Conservation (phyloP, 1,140 invertebrate species). For the Lerema accius region DNA sequence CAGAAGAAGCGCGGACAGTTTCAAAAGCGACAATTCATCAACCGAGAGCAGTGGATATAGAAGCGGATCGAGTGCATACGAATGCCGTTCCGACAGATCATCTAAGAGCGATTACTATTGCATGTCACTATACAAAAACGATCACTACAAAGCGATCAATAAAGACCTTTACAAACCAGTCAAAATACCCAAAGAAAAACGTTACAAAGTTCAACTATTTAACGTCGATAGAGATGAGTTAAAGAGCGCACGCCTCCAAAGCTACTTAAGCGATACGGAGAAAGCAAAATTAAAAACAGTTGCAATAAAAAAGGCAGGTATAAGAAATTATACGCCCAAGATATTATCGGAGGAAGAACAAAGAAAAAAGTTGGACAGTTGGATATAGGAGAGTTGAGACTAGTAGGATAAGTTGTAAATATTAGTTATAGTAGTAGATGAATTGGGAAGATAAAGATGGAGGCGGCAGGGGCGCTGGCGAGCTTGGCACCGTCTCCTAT, state of each 20-base stretch:
- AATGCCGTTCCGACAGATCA: slow-evolving; percentile 64
- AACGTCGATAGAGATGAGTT: slow-evolving; percentile 80
- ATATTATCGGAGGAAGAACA: slow-evolving; percentile 82
- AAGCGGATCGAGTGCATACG: slow-evolving; percentile 71
- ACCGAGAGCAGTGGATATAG: slow-evolving; percentile 76
- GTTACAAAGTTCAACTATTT: slow-evolving; percentile 70
- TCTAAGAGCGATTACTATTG: slow-evolving; percentile 73
- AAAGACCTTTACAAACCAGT: slow-evolving; percentile 81
- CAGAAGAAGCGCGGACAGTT: slow-evolving; percentile 68
- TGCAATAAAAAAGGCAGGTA: slow-evolving; percentile 80
- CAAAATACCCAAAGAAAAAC: slow-evolving; percentile 81
- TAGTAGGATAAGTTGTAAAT: slow-evolving; percentile 75
- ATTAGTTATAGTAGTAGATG: slow-evolving; percentile 72
- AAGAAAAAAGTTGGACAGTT: slow-evolving; percentile 71
- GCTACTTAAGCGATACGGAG: slow-evolving; percentile 83
- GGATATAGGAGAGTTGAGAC: slow-evolving; percentile 68
- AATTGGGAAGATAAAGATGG: slow-evolving; percentile 63
- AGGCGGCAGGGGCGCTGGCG: slow-evolving; percentile 77
- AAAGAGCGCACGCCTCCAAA: slow-evolving; percentile 85
- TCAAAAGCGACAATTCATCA: slow-evolving; percentile 72
- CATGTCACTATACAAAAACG: slow-evolving; percentile 80
- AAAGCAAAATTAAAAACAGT: slow-evolving; percentile 67
- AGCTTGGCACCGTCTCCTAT: slow-evolving; percentile 77
- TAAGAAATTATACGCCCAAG: slow-evolving; percentile 87
- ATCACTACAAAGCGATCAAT: slow-evolving; percentile 78